Evolutionary conservation across 2,888 invertebrate species (phyloP), one percentile per base, ranked within the genome.

Genomic region (Coecobrya sp.): DNA sequence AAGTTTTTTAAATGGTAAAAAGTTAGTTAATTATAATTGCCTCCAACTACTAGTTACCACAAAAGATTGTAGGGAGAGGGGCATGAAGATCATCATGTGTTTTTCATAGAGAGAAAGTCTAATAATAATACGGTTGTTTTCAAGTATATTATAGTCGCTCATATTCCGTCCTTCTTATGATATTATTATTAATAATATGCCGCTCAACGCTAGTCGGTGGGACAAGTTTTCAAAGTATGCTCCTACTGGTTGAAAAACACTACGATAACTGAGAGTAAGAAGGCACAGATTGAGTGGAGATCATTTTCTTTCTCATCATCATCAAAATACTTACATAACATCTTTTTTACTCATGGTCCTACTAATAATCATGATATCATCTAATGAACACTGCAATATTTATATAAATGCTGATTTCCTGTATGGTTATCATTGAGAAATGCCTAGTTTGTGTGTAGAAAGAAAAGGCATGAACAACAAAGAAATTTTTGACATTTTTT

Each of bases 21-120:
- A 94, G 91, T 94, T 94, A 93, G 91, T 94, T 94, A 94, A 94
- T 94, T 94, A 94, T 92, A 93, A 93, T 93, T 92, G 93, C 92
- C 94, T 92, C 86, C 81, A 92, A 94, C 93, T 85, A 93, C 73
- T 76, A 76, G 22, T 76, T 76, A 76, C 73, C 45, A 76, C 45
- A 76, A 76, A n/a, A 76, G 73, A 76, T 76, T 76, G 73, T 16
- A 19, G 19, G 19, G 25, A 42, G 30, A 73, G 5, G 5, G 4
- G 13, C 16, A 68, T 0, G 1, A n/a, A 36, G 70, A 27, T 25
- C 13, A 70, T 22, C 68, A 42, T 42, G 42, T 27, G 27, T 5
- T 30, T 68, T 68, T 68, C 19, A 25, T 25, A 42, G n/a, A 22
- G 45, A 76, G 42, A 76, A 49, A 22, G 22, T 76, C 11, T 5